Evolutionary conservation across 2,888 invertebrate species (phyloP).

Genomic region (Aromia moschata): DNA sequence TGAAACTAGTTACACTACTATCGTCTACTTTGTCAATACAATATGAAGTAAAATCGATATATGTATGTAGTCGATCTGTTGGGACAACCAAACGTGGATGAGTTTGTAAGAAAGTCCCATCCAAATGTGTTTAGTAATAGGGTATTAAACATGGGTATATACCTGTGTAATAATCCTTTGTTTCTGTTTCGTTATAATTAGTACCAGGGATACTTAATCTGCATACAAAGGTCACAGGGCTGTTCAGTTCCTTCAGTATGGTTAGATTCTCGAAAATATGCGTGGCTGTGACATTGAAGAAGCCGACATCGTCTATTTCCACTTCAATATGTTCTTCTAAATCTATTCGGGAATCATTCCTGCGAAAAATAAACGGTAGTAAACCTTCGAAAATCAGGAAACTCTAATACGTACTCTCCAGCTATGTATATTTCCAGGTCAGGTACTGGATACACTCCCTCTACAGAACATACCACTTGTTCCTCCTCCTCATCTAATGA

Average conservation of each 20-base stretch:
- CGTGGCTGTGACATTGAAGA: conserved; percentile 68
- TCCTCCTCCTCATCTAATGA: conserved; percentile 57
- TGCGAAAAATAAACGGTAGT: conserved; percentile 28
- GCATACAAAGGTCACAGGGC: conserved; percentile 70
- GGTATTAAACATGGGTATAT: no score
- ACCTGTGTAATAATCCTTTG: conserved; percentile 30
- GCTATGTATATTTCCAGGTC: conserved; percentile 57
- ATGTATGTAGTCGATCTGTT: no score
- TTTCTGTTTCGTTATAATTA: conserved; percentile 63
- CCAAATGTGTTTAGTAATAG: no score
- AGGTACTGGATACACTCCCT: conserved; percentile 68
- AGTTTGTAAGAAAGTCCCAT: no score
- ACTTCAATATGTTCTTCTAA: conserved; percentile 41
- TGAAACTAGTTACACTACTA: no score
- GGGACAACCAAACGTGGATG: no score
- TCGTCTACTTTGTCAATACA: no score
- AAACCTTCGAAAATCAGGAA: neutral
- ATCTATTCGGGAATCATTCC: conserved; percentile 48
- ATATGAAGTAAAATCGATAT: no score
- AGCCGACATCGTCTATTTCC: conserved; percentile 53
- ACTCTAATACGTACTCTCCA: conserved; percentile 50
- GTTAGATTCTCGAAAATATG: conserved; percentile 65
- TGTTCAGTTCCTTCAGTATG: conserved; percentile 65
- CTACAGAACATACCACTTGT: conserved; percentile 68
- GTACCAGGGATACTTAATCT: conserved; percentile 71